Conservation (phyloP, 2,113 vertebrate species). For the Toxotes jaculatrix region DNA sequence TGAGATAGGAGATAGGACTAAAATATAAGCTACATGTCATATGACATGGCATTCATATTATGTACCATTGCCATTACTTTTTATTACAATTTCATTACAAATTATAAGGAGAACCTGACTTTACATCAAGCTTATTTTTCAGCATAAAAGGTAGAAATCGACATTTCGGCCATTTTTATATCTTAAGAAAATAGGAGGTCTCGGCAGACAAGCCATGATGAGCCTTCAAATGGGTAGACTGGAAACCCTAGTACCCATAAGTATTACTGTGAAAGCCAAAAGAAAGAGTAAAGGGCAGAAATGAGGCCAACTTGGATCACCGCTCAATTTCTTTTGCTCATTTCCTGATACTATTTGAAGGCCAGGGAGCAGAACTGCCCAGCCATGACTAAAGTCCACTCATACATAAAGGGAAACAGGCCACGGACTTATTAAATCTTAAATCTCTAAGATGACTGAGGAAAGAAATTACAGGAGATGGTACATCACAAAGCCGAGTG, state of each 20-base stretch:
- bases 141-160: constrained; percentile 1
- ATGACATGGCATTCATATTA: neutral
- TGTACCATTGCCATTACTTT: constrained; percentile 1
- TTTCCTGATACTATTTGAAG: constrained; percentile 68
- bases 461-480: constrained; percentile 51
- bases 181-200: constrained; percentile 26
- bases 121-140: neutral
- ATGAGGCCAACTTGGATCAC: constrained; percentile 63
- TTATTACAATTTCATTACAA: too few relatives aligned
- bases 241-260: constrained; percentile 47
- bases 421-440: constrained; percentile 49
- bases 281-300: constrained; percentile 48
- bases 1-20: neutral
- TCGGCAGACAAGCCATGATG: constrained; percentile 32
- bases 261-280: constrained; percentile 33
- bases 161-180: constrained; percentile 33
- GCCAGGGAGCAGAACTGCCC: constrained; percentile 47
- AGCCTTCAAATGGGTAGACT: constrained; percentile 33
- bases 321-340: constrained; percentile 60
- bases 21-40: neutral
- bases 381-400: constrained; percentile 71
- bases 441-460: constrained; percentile 45
- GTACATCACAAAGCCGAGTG: constrained; percentile 39
- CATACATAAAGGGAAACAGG: constrained; percentile 59
- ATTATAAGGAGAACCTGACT: constrained; percentile 1